These are phyloP conservation scores for Centropristis striata DNA, from an alignment of 2,113 vertebrate species.

Conservation along the genomic window DNA sequence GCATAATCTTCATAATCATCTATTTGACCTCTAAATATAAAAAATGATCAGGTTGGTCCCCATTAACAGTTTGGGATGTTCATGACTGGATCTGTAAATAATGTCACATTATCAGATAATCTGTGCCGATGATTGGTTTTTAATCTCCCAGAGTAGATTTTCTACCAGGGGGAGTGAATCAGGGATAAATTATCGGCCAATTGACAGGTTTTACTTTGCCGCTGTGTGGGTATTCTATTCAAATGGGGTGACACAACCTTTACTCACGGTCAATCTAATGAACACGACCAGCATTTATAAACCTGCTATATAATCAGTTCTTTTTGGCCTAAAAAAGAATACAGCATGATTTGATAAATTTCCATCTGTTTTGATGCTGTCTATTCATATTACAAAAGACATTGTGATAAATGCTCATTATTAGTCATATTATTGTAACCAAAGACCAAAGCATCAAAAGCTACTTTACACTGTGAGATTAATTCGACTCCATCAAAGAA, in stretches of 20 bases:
- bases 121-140: too few species aligned
- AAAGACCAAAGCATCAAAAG: background rate
- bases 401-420: background rate
- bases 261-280: background rate
- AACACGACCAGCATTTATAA: background rate
- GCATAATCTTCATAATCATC: too few species aligned
- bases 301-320: background rate
- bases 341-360: background rate
- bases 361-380: background rate
- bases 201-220: background rate
- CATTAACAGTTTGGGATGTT: too few species aligned
- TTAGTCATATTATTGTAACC: background rate
- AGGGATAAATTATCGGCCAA: background rate
- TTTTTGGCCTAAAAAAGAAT: background rate
- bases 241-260: background rate
- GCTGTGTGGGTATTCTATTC: background rate
- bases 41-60: too few species aligned
- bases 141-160: too few species aligned
- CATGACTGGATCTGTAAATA: too few species aligned
- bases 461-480: background rate
- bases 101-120: too few species aligned
- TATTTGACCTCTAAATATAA: too few species aligned
- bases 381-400: background rate
- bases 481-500: background rate
- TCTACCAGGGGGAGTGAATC: too few species aligned